phyloP scores from a whole-genome alignment of 2,113 vertebrate genomes.

The Amblyornis subalaris region DNA sequence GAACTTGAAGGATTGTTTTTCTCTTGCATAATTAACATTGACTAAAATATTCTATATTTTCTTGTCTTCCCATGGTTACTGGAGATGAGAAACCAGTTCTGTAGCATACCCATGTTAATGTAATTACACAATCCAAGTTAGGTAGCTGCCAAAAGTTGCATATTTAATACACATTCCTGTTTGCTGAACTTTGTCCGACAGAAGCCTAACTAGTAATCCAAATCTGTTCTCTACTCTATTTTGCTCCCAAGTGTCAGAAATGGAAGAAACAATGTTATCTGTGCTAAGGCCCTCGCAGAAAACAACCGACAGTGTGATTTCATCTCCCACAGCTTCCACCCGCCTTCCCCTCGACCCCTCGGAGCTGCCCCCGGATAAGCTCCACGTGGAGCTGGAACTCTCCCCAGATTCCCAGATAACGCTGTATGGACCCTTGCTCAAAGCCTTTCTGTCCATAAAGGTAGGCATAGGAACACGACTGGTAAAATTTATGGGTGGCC shows the following conservation, averaged over 20 bases:
- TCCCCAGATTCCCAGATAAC: conserved; percentile 92
- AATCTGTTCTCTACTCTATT: not conserved
- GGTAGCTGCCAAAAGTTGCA: not conserved
- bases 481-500: rapidly evolving
- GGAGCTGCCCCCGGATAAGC: conserved; percentile 88
- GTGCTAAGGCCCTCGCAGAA: conserved; percentile 82
- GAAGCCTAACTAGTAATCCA: not conserved
- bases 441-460: conserved; percentile 90
- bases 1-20: not conserved
- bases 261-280: conserved; percentile 92
- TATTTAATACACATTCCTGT: not conserved
- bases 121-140: not conserved
- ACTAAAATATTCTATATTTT: not conserved
- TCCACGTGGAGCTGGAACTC: conserved; percentile 95
- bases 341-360: conserved; percentile 83
- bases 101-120: not conserved
- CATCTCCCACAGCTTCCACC: conserved; percentile 71
- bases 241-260: conserved; percentile 85
- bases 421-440: conserved; percentile 90
- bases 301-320: conserved; percentile 73
- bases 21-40: not conserved
- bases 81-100: not conserved
- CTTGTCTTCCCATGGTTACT: not conserved
- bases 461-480: conserved; percentile 56
- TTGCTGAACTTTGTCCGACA: not conserved